These are phyloP conservation scores for Pogonomyrmex californicus DNA, from an alignment of 1,140 invertebrate genomes.

Conservation along the genomic window DNA sequence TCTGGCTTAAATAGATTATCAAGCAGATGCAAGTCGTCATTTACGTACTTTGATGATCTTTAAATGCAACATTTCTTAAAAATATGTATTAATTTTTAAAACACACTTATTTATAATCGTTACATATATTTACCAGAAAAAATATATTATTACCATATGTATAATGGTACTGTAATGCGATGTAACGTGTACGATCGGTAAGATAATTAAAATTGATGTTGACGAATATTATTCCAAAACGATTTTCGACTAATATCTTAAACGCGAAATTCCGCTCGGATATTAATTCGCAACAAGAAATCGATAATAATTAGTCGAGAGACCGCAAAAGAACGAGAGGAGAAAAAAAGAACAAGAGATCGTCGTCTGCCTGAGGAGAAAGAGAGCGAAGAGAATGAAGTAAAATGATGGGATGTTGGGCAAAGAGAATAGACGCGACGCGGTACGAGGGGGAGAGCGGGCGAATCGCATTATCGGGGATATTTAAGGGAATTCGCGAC, in stretches of 20 bases:
- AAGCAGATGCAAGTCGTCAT: not conserved
- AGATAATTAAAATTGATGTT: not conserved
- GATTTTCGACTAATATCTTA: not conserved
- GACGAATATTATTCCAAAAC: not conserved
- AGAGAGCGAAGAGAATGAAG: conserved; percentile 1
- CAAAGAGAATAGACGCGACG: not conserved
- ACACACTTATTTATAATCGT: not conserved
- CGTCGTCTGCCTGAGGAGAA: conserved; percentile 13
- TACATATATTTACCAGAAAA: not conserved
- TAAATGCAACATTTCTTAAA: not conserved
- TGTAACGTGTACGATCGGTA: not conserved
- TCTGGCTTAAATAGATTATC: not conserved
- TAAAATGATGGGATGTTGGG: not conserved
- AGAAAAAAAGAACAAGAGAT: not conserved
- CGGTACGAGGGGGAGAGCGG: not conserved
- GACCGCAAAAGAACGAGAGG: not conserved
- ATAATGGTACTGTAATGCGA: not conserved
- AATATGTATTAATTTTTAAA: not conserved
- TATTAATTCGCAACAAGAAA: conserved; percentile 44
- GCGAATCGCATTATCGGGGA: conserved; percentile 74
- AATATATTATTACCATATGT: not conserved
- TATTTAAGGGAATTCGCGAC: conserved; percentile 83
- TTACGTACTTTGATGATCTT: not conserved
- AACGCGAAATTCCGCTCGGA: conserved; percentile 30
- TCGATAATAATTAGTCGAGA: conserved; percentile 27